Base-by-base conservation (phyloP, 2,888 invertebrate species). In the Papilio demoleus region DNA sequence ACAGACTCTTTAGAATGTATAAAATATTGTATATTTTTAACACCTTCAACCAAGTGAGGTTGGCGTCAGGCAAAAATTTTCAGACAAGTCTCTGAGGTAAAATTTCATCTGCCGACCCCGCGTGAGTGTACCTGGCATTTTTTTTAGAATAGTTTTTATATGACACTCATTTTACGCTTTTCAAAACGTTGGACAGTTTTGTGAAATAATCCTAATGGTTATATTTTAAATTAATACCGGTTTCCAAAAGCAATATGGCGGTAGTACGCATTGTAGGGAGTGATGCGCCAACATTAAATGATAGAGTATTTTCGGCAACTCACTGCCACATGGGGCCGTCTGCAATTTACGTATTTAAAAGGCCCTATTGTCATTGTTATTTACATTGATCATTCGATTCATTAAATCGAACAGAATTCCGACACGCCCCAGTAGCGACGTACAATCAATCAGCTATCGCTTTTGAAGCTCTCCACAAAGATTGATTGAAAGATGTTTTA, bases 351-450 rank as follows among this genome's bases (percentile, higher is more conserved):
- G 64, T 68, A 70, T 73, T 73, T 71, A 71, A 71, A 68, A 62
- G 69, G 82, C 78, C 76, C 80, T 75, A 76, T 87, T 86, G 87
- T 88, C 88, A 87, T 87, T 87, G 84, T 83, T 80, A 83, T 81
- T 87, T 87, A 86, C 87, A 86, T 87, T 87, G 88, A 87, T 87
- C 87, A 81, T 81, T 82, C 78, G 79, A 82, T 69, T 69, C 69
- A 65, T 69, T 69, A 65, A 69, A 61, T 65, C 45, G 65, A 42
- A 65, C 60, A 56, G 53, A 60, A 61, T 27, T 42, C 31, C 59
- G 68, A 50, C 60, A 65, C 61, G 42, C 65, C 69, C 60, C 53
- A 36, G 40, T 34, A 60, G 40, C 50, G 68, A 65, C 31, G 59
- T 59, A 60, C 60, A 60, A 56, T 65, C 65, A 50, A 65, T 60